These are phyloP conservation scores for Otus scops DNA, from an alignment of 2,797 vertebrate genomes.

Conservation along the genomic window DNA sequence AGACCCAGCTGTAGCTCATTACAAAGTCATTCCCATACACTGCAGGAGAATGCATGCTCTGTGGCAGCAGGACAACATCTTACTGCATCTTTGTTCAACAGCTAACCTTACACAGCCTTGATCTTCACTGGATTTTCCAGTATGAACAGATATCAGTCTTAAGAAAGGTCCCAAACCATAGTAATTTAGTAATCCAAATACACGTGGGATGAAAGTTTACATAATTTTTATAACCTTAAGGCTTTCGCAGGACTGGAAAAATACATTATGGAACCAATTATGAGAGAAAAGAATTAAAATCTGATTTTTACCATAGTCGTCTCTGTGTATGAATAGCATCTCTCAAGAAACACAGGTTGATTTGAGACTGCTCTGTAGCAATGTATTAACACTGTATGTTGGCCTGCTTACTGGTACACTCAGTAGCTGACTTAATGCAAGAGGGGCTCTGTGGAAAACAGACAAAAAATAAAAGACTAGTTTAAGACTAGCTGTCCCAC, in stretches of 20 bases:
- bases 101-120: neutral
- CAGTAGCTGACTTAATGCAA: neutral
- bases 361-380: neutral
- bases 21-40: neutral
- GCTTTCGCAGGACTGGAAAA: neutral
- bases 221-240: neutral
- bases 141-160: neutral
- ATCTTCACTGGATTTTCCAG: neutral
- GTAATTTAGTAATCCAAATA: neutral
- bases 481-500: neutral
- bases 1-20: neutral
- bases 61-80: neutral
- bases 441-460: neutral
- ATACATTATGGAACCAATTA: neutral
- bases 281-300: neutral
- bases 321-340: neutral
- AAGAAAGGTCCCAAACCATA: neutral
- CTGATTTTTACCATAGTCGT: neutral
- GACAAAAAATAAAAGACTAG: neutral
- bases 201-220: accelerated
- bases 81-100: neutral
- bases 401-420: neutral
- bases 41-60: neutral
- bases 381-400: accelerated
- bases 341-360: neutral